Evolutionary conservation across 2,797 vertebrate species (phyloP), one percentile per base, ranked within the genome.

Genomic region (Sylvilagus floridanus): DNA sequence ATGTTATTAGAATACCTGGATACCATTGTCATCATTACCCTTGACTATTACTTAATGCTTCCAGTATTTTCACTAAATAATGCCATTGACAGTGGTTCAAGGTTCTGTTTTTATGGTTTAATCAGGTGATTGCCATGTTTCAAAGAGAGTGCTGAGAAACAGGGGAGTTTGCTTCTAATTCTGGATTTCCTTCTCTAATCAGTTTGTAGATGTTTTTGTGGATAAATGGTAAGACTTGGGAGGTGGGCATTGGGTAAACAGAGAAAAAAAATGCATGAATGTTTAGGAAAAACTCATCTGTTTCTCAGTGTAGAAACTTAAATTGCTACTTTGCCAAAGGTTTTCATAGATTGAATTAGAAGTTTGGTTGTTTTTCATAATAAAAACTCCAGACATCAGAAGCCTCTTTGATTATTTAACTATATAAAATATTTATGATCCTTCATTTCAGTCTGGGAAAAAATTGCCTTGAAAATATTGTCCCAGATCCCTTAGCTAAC

Each of bases 251-350:
- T 42, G 17, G 7, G 4, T 50, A 73, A 66, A 76, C 22, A 35
- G 21, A 71, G n/a, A 63, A 63, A 77, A 35, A 63, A 63, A 77
- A 73, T 37, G 32, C 5, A 57, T 28, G 11, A 84, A 65, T 42
- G 35, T 24, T 69, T 88, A 7, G 5, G 63, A 63, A 57, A 47
- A 60, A 86, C n/a, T 24, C 26, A 75, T 50, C 42, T 16, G 54
- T 57, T 84, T 90, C 75, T 91, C 30, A 84, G n/a, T 17, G 73
- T 12, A 60, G 50, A 76, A 84, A 73, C 12, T 81, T 95, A 63
- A 65, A 85, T 91, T 83, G 21, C 7, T 35, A 14, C 47, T 90
- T 92, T 73, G 69, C 17, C 11, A 68, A 24, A 72, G 81, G 75
- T 77, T 52, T 88, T n/a, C 68, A 37, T 84, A 12, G 28, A 90